phyloP scores from a whole-genome alignment of 2,797 vertebrate genomes.

The Cheirogaleus major region DNA sequence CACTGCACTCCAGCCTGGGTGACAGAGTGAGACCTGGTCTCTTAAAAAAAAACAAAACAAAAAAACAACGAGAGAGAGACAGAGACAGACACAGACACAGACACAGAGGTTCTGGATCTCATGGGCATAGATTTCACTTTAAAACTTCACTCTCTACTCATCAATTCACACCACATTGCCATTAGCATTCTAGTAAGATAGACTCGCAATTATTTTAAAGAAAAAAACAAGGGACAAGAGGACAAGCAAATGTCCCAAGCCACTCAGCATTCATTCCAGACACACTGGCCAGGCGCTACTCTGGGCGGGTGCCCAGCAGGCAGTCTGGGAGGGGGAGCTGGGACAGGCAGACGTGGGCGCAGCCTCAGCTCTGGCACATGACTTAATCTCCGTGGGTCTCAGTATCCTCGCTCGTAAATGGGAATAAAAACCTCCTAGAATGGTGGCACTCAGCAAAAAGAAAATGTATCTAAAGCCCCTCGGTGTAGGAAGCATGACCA shows the following conservation, averaged over 20 bases:
- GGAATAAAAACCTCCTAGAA: neutral
- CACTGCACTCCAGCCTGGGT: neutral
- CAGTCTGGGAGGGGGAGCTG: neutral
- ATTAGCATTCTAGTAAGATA: neutral
- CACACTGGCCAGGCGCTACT: neutral
- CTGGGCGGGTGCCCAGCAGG: neutral
- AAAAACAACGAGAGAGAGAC: neutral
- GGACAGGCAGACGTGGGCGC: neutral
- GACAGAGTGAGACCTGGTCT: neutral
- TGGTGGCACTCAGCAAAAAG: neutral
- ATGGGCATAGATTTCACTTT: neutral
- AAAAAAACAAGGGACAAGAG: neutral
- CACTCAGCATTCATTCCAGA: slow-evolving; percentile 21
- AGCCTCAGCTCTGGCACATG: neutral
- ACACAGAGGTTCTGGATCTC: neutral
- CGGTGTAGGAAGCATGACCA: neutral
- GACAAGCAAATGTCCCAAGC: neutral
- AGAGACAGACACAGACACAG: neutral
- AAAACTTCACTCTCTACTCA: neutral
- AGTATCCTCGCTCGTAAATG: neutral
- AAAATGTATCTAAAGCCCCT: no score
- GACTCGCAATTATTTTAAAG: neutral
- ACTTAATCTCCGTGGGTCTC: neutral
- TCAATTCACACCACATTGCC: neutral
- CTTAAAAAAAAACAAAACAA: neutral